A percentile compares a stretch with the other conserved stretches of the same genome.
phyloP scores from a whole-genome alignment of 2,888 invertebrate species.

The Pecten maximus region DNA sequence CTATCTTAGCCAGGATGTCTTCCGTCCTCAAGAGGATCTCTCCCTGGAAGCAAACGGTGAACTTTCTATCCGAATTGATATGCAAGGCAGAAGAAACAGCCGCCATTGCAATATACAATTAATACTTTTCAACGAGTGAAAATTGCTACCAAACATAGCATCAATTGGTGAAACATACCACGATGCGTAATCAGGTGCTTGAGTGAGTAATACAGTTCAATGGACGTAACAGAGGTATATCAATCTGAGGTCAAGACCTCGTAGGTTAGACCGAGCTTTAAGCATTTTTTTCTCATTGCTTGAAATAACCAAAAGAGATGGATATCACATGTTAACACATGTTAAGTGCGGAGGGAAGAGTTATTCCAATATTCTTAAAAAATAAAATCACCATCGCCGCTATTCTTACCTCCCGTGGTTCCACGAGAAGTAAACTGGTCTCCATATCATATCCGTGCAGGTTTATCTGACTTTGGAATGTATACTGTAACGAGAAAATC shows the following conservation, averaged over 20 bases:
- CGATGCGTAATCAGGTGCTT: not conserved
- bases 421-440: slow-evolving; percentile 82
- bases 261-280: too few relatives aligned
- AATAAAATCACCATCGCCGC: not conserved
- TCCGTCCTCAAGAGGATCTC: slow-evolving; percentile 82
- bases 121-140: too few relatives aligned
- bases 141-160: too few relatives aligned
- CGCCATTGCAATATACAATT: too few relatives aligned
- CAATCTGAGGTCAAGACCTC: too few relatives aligned
- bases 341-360: too few relatives aligned
- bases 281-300: too few relatives aligned
- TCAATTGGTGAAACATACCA: too few relatives aligned
- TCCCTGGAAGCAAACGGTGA: slow-evolving; percentile 73
- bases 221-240: not conserved
- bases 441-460: slow-evolving; percentile 83
- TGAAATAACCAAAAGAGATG: too few relatives aligned
- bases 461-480: slow-evolving; percentile 84
- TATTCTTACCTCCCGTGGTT: slow-evolving; percentile 82
- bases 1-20: slow-evolving; percentile 84
- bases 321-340: not conserved
- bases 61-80: too few relatives aligned
- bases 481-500: slow-evolving; percentile 82
- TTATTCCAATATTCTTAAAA: not conserved
- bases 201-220: not conserved
- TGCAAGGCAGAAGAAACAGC: too few relatives aligned